These are phyloP conservation scores for Euura saliciscinereae DNA, from an alignment of 1,140 invertebrate species.

Conservation along the genomic window DNA sequence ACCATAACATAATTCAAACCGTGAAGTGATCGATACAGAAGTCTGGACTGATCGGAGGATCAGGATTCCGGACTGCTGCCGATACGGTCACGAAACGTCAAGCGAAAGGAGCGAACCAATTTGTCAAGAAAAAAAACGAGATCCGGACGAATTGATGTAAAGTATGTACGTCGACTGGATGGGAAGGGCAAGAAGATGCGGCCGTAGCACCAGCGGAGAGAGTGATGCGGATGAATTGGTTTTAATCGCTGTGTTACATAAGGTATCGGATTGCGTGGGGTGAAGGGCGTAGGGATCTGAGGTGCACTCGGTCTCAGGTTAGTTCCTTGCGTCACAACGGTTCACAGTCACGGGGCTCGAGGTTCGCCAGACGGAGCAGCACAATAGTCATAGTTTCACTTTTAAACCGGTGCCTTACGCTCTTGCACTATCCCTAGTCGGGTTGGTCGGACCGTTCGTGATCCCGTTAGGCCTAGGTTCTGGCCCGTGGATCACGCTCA, in stretches of 20 bases:
- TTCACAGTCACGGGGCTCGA: constrained; percentile 22
- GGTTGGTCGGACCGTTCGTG: constrained; percentile 34
- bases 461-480: constrained; percentile 40
- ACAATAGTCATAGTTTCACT: constrained; percentile 53
- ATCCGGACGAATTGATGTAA: too few species aligned
- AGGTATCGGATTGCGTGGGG: neutral
- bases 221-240: neutral
- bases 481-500: constrained; percentile 48
- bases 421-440: constrained; percentile 37
- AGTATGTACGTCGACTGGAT: too few species aligned
- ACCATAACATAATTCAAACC: neutral
- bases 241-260: neutral
- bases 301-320: neutral
- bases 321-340: constrained; percentile 8
- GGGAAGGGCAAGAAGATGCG: neutral
- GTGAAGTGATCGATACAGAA: too few species aligned
- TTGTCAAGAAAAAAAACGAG: too few species aligned
- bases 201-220: neutral
- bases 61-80: too few species aligned
- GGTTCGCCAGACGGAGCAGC: constrained; percentile 30
- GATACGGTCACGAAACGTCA: too few species aligned
- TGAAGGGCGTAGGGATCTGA: neutral
- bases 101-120: too few species aligned
- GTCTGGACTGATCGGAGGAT: too few species aligned
- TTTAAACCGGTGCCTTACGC: constrained; percentile 50